Base-by-base conservation (phyloP, 2,888 invertebrate species). In the Argyresthia albistria region DNA sequence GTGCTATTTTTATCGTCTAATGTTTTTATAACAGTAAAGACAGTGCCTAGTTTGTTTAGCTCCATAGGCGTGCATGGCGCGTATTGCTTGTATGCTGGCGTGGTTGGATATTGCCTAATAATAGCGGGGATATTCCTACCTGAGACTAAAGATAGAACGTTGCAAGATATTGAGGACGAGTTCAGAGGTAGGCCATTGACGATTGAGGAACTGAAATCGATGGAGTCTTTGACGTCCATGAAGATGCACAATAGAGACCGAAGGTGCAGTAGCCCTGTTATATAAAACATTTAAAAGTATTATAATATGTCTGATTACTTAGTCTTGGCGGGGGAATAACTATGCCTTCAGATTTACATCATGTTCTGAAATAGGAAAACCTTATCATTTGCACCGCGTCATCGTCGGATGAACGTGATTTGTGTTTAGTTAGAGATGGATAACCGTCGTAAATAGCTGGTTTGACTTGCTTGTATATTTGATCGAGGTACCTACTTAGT, bases 121-220 rank as follows among this genome's bases (percentile, higher is more conserved):
- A 55, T 79, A 16, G 66, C 71, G 0, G 70, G 64, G 57, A 68
- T 73, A 51, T 70, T 74, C 52, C 58, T 80, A 1, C 80, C 80
- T 1, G 80, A 80, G 57, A 80, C 80, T 0, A 78, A 74, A 11
- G 80, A 77, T 47, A 69, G 72, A 50, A 80, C 79, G 1, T 60
- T 80, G 35, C 79, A 78, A 53, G 74, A 80, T 52, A 80, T 80
- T 45, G 80, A 80, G 54, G 67, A 80, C 36, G 79, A 78, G 57
- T 74, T 80, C 51, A 63, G 74, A 59, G 77, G 74, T 2, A 62
- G 65, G 51, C 69, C 70, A 0, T 15, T 77, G 39, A 63, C 73
- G 10, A 59, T 65, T 53, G 65, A 68, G 9, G 73, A 75, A 56
- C 42, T 74, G 46, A 72, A 70, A 43, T 73, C 73, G 0, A 65